A percentile compares a stretch with the other conserved stretches of the same genome.
phyloP scores from a whole-genome alignment of 1,140 invertebrate genomes.

The Drosophila parabipectinata region DNA sequence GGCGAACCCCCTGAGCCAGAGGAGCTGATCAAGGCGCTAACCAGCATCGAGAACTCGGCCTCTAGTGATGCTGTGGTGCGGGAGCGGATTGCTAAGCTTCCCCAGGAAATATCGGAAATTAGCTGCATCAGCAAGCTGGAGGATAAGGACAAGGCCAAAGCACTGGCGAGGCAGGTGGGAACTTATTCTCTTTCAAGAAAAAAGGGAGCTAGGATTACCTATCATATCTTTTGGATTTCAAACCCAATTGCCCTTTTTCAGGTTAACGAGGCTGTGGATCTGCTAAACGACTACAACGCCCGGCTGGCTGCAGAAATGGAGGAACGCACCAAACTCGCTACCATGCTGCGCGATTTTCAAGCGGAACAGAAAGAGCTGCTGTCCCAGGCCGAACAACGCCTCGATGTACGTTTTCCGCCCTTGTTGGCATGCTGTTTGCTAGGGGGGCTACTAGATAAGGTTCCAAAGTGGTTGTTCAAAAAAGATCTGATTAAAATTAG shows the following conservation, averaged over 20 bases:
- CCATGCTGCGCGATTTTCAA: slow-evolving; percentile 95
- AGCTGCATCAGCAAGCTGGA: slow-evolving; percentile 92
- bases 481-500: slow-evolving; percentile 4
- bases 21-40: slow-evolving; percentile 92
- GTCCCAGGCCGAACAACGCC: slow-evolving; percentile 91
- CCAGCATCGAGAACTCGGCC: slow-evolving; percentile 96
- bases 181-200: background rate
- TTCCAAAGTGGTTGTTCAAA: background rate
- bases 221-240: background rate
- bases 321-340: slow-evolving; percentile 91
- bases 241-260: slow-evolving; percentile 75
- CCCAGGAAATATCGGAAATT: slow-evolving; percentile 97
- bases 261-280: slow-evolving; percentile 93
- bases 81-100: slow-evolving; percentile 96
- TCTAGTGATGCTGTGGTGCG: slow-evolving; percentile 96
- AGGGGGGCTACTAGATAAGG: slow-evolving; percentile 18
- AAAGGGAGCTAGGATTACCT: background rate
- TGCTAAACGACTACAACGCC: slow-evolving; percentile 95
- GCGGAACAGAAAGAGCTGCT: slow-evolving; percentile 93
- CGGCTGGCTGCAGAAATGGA: slow-evolving; percentile 94
- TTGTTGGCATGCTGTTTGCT: background rate
- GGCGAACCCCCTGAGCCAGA: slow-evolving; percentile 95
- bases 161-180: slow-evolving; percentile 70
- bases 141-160: slow-evolving; percentile 85
- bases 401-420: slow-evolving; percentile 88